phyloP scores from a whole-genome alignment of 1,140 invertebrate species.

The Grapholita molesta region DNA sequence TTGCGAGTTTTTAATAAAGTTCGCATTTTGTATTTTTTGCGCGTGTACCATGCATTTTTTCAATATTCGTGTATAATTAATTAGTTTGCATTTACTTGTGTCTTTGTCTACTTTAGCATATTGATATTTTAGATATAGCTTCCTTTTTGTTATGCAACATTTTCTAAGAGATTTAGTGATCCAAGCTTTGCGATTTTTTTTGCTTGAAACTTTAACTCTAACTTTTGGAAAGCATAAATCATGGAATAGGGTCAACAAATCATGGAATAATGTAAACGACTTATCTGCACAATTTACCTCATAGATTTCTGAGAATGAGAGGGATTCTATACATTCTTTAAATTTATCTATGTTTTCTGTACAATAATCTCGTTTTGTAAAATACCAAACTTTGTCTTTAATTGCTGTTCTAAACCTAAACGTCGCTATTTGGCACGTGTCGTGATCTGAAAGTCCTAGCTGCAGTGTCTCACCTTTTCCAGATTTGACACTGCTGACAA shows the following conservation, averaged over 20 bases:
- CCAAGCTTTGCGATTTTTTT: background rate
- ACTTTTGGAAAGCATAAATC: background rate
- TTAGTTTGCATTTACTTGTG: too few relatives aligned
- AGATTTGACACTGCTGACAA: slow-evolving; percentile 21
- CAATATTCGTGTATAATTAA: too few relatives aligned
- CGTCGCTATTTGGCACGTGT: slow-evolving; percentile 15
- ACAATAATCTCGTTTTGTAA: slow-evolving; percentile 21
- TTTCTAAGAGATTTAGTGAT: too few relatives aligned
- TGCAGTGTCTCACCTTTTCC: slow-evolving; percentile 14
- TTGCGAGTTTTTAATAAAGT: too few relatives aligned
- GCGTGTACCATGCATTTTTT: too few relatives aligned
- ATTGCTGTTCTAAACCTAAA: background rate
- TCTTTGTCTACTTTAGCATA: too few relatives aligned
- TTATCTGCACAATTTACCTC: background rate
- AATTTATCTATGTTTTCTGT: too few relatives aligned
- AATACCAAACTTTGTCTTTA: background rate
- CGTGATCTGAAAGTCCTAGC: slow-evolving; percentile 26
- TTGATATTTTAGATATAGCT: too few relatives aligned
- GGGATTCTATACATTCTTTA: slow-evolving; percentile 21
- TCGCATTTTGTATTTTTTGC: too few relatives aligned
- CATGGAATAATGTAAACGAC: background rate
- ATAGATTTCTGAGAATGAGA: background rate
- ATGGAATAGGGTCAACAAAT: background rate
- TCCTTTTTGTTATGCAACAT: too few relatives aligned
- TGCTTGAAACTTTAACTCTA: background rate